Conservation (phyloP, 2,113 vertebrate genomes). For the Tamias sibiricus region DNA sequence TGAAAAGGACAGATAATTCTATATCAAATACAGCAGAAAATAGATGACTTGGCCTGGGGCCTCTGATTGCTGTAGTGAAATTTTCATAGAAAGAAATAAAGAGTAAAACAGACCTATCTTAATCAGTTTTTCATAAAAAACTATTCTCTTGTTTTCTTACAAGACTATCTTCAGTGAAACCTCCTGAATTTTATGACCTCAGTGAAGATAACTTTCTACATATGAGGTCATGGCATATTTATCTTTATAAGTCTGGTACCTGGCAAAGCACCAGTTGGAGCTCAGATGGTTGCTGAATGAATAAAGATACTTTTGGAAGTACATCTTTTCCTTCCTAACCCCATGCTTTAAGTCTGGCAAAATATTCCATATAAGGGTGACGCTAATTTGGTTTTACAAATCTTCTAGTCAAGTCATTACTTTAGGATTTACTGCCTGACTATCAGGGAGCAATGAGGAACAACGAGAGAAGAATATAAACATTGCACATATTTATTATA, state of each 20-base stretch:
- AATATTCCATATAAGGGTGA: neutral
- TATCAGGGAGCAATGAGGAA: neutral
- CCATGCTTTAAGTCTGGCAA: neutral
- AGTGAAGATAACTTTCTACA: neutral
- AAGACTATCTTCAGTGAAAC: neutral
- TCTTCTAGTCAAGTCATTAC: neutral
- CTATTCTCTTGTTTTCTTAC: neutral
- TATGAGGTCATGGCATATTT: neutral
- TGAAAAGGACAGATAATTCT: slow-evolving; percentile 58
- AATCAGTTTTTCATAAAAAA: neutral
- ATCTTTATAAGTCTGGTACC: neutral
- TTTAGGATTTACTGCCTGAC: slow-evolving; percentile 7
- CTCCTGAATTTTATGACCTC: neutral
- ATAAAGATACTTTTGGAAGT: neutral
- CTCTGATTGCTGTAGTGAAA: neutral
- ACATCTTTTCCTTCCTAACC: neutral
- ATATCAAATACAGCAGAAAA: slow-evolving; percentile 38
- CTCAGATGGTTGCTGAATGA: neutral
- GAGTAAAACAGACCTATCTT: neutral
- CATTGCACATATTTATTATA: neutral
- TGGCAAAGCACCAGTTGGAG: neutral
- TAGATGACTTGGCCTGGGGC: neutral
- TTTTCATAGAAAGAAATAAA: slow-evolving; percentile 1
- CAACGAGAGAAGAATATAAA: neutral
- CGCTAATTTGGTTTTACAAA: neutral